Conservation (phyloP, 2,888 invertebrate genomes). For the Nymphalis c-album region DNA sequence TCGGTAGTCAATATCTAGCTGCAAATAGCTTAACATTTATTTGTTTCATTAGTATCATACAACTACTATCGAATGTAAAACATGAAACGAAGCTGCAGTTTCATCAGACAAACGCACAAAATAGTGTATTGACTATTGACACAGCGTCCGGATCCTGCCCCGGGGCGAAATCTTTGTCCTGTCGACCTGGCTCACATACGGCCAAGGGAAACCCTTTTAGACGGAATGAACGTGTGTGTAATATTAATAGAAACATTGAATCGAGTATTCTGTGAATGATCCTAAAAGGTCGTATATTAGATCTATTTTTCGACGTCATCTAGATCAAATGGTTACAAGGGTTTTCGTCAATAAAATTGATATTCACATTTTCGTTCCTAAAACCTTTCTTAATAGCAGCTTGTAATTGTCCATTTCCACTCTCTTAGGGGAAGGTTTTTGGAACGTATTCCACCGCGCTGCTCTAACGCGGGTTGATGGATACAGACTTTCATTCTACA, state of each 20-base stretch:
- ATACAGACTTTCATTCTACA: too few species aligned
- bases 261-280: not conserved
- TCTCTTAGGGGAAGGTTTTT: too few species aligned
- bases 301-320: not conserved
- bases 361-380: not conserved
- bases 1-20: too few species aligned
- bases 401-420: not conserved
- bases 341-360: not conserved
- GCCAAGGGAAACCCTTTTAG: slow-evolving; percentile 15
- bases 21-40: not conserved
- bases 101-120: slow-evolving; percentile 35
- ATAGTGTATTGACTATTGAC: slow-evolving; percentile 40
- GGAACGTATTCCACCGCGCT: too few species aligned
- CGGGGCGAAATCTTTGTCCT: slow-evolving; percentile 31
- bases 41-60: not conserved
- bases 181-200: slow-evolving; percentile 33
- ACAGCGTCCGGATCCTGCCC: slow-evolving; percentile 34
- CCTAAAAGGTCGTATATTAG: not conserved
- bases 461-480: too few species aligned
- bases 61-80: slow-evolving; percentile 18
- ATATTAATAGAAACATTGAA: slow-evolving; percentile 13
- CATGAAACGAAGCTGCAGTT: slow-evolving; percentile 36
- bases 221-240: slow-evolving; percentile 16
- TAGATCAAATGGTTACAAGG: slow-evolving; percentile 2
- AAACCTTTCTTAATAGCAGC: not conserved